Percentiles rank a stretch among this genome's conserved stretches.
These are phyloP conservation scores for Luffia ferchaultella DNA, from an alignment of 2,888 invertebrate species.

Conservation along the genomic window DNA sequence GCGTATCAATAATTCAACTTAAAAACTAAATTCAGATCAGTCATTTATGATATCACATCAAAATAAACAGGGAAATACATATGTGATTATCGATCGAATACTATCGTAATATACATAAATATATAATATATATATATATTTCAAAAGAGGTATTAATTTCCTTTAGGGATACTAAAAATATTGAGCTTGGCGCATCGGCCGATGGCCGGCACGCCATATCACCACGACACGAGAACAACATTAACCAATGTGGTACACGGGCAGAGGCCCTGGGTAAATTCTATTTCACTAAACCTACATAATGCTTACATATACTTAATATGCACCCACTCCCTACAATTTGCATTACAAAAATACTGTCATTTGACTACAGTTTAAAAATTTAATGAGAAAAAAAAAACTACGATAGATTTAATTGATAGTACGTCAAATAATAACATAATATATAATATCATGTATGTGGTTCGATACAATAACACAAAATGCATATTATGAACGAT, in stretches of 20 bases:
- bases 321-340: slow-evolving; percentile 56
- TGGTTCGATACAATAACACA: slow-evolving; percentile 64
- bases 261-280: slow-evolving; percentile 52
- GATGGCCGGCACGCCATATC: slow-evolving; percentile 54
- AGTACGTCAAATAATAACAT: slow-evolving; percentile 22
- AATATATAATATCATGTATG: slow-evolving; percentile 50
- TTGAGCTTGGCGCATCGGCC: slow-evolving; percentile 62
- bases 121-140: slow-evolving; percentile 53
- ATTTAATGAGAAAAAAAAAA: slow-evolving; percentile 59
- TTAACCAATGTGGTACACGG: slow-evolving; percentile 66
- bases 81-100: slow-evolving; percentile 62
- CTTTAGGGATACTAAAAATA: slow-evolving; percentile 66
- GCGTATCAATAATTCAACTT: slow-evolving; percentile 67
- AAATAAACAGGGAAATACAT: slow-evolving; percentile 68
- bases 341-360: slow-evolving; percentile 67
- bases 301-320: slow-evolving; percentile 55
- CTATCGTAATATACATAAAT: slow-evolving; percentile 41
- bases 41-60: slow-evolving; percentile 71
- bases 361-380: slow-evolving; percentile 59
- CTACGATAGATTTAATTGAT: slow-evolving; percentile 47
- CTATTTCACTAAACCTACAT: slow-evolving; percentile 67
- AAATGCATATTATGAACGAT: slow-evolving; percentile 67
- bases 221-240: slow-evolving; percentile 63
- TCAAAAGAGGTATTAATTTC: slow-evolving; percentile 68
- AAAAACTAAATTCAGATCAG: slow-evolving; percentile 70